Conservation (phyloP, 1,140 invertebrate genomes). For the Drosophila azteca region DNA sequence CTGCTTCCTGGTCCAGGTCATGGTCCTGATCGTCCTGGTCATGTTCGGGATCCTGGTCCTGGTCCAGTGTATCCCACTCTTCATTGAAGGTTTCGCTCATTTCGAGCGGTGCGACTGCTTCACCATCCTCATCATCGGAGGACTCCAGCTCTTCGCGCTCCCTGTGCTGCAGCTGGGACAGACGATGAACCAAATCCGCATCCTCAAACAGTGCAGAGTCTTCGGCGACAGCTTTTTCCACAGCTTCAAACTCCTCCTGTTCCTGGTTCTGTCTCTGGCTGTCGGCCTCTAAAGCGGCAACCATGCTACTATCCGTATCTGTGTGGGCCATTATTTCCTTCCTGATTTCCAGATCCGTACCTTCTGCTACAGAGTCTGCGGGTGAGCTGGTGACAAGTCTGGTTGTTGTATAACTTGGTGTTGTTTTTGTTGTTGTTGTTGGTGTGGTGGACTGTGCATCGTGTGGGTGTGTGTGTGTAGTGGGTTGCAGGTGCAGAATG, state of each 20-base stretch:
- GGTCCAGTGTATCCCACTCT: slow-evolving; percentile 65
- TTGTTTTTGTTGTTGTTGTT: slow-evolving; percentile 47
- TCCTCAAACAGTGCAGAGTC: too few relatives aligned
- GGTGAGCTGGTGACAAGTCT: slow-evolving; percentile 42
- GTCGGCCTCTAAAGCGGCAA: slow-evolving; percentile 8
- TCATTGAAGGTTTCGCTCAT: slow-evolving; percentile 76
- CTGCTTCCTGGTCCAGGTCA: slow-evolving; percentile 62
- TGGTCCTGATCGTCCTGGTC: slow-evolving; percentile 57
- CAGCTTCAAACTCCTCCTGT: slow-evolving; percentile 10
- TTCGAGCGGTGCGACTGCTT: slow-evolving; percentile 28
- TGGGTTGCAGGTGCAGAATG: slow-evolving; percentile 40
- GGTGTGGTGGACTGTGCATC: slow-evolving; percentile 50
- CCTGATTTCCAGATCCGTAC: slow-evolving; percentile 29
- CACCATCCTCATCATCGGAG: slow-evolving; percentile 65
- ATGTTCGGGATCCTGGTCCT: slow-evolving; percentile 27
- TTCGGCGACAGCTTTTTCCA: neutral
- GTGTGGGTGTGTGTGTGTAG: slow-evolving; percentile 28
- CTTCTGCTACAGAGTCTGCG: slow-evolving; percentile 44
- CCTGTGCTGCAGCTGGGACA: slow-evolving; percentile 5
- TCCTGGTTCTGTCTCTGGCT: slow-evolving; percentile 26
- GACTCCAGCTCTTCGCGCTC: slow-evolving; percentile 70
- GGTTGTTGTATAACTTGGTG: slow-evolving; percentile 44
- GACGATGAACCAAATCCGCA: too few relatives aligned
- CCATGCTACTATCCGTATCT: slow-evolving; percentile 23
- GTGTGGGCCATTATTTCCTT: slow-evolving; percentile 41